A percentile compares a stretch with the other conserved stretches of the same genome.
Conservation (phyloP, 2,888 invertebrate species). For the Allacma fusca region DNA sequence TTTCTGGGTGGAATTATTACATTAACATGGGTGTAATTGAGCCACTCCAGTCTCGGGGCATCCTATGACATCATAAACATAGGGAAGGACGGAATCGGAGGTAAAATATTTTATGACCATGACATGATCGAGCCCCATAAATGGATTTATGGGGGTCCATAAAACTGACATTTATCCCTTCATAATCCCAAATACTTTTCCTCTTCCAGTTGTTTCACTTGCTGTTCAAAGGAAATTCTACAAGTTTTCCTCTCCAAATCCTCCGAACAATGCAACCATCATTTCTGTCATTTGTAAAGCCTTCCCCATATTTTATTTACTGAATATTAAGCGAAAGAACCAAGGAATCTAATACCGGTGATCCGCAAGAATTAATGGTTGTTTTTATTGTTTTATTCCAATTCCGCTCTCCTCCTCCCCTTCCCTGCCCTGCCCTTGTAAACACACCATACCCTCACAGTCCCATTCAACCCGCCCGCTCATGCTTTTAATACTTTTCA, state of each 20-base stretch:
- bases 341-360: conserved; percentile 16
- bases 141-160: not conserved
- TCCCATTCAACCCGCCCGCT: not conserved
- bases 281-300: conserved; percentile 16
- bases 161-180: conserved; percentile 13
- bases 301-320: conserved; percentile 14
- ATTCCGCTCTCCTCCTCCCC: not conserved
- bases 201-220: conserved; percentile 7
- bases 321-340: conserved; percentile 16
- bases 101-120: conserved; percentile 12
- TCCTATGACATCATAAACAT: not conserved
- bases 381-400: conserved; percentile 16
- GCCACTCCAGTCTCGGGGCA: not conserved
- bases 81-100: not conserved
- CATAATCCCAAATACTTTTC: conserved; percentile 16
- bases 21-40: not conserved
- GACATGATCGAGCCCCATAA: conserved; percentile 12
- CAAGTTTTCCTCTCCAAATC: not conserved
- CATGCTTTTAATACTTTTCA: not conserved
- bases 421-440: not conserved
- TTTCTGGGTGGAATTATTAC: not conserved
- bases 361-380: conserved; percentile 13
- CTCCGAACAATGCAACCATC: not conserved
- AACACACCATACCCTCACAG: not conserved
- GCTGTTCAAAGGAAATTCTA: not conserved